Percentiles rank a stretch among this genome's conserved stretches.
Evolutionary conservation across 2,797 vertebrate genomes (phyloP).

Genomic region (Hippopotamyrus pictus): DNA sequence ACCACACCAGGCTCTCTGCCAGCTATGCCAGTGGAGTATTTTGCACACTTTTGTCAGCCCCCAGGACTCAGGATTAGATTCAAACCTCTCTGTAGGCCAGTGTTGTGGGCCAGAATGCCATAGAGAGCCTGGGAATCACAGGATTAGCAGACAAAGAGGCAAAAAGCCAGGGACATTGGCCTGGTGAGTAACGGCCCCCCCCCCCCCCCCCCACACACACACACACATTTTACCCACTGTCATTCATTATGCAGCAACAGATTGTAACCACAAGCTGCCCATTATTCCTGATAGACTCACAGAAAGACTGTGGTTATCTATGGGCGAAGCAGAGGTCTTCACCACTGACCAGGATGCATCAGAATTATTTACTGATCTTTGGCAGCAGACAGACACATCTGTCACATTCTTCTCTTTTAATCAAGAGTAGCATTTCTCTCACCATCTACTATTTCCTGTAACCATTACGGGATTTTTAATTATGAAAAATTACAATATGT

Average conservation of each 20-base stretch:
- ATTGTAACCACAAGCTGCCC: not conserved
- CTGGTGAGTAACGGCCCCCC: not conserved
- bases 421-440: not conserved
- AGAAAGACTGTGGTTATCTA: not conserved
- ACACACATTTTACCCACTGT: not conserved
- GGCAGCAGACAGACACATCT: not conserved
- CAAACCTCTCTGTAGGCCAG: constrained; percentile 11
- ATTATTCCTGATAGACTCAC: not conserved
- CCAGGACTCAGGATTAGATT: constrained; percentile 35
- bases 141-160: not conserved
- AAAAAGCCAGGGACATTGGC: not conserved
- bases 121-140: not conserved
- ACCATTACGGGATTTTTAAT: not conserved
- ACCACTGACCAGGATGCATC: not conserved
- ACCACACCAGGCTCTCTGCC: constrained; percentile 41
- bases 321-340: not conserved
- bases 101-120: not conserved
- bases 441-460: not conserved
- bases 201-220: no score
- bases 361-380: not conserved
- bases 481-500: not conserved
- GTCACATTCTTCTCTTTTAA: not conserved
- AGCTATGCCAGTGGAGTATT: constrained; percentile 49
- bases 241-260: not conserved
- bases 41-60: constrained; percentile 34